These are phyloP conservation scores for Bellardia pandia DNA, from an alignment of 2,888 invertebrate genomes.

Conservation along the genomic window DNA sequence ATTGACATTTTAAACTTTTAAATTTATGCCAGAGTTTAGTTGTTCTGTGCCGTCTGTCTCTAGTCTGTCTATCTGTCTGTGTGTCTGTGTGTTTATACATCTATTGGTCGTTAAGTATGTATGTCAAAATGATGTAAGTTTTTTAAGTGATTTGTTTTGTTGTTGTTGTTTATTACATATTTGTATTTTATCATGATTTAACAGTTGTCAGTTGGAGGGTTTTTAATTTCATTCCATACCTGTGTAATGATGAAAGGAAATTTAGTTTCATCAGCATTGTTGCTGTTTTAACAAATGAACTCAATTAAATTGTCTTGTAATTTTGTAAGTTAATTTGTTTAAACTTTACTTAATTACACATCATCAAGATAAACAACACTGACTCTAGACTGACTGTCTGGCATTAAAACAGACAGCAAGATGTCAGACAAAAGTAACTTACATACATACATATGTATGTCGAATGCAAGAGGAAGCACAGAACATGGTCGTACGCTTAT, in stretches of 20 bases:
- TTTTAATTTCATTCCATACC: background rate
- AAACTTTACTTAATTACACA: constrained; percentile 33
- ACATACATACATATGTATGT: no score
- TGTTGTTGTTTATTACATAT: background rate
- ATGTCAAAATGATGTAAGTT: constrained; percentile 57
- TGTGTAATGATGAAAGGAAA: constrained; percentile 24
- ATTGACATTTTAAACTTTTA: constrained; percentile 68
- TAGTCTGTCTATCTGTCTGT: background rate
- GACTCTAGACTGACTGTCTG: background rate
- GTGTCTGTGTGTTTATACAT: background rate
- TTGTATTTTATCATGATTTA: constrained; percentile 35
- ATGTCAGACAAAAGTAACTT: background rate
- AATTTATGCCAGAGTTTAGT: constrained; percentile 37
- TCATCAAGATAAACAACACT: constrained; percentile 8
- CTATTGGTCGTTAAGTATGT: constrained; percentile 19
- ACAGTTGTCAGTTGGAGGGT: constrained; percentile 3
- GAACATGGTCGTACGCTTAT: no score
- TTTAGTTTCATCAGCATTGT: background rate
- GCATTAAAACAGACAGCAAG: background rate
- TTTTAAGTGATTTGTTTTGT: constrained; percentile 46
- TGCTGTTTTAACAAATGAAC: constrained; percentile 18
- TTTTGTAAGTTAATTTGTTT: constrained; percentile 20
- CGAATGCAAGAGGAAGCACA: no score
- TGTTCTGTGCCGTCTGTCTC: background rate
- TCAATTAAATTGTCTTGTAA: constrained; percentile 48